Evolutionary conservation across 2,888 invertebrate species (phyloP), one percentile per base, ranked within the genome.

Genomic region (Unio pictorum): DNA sequence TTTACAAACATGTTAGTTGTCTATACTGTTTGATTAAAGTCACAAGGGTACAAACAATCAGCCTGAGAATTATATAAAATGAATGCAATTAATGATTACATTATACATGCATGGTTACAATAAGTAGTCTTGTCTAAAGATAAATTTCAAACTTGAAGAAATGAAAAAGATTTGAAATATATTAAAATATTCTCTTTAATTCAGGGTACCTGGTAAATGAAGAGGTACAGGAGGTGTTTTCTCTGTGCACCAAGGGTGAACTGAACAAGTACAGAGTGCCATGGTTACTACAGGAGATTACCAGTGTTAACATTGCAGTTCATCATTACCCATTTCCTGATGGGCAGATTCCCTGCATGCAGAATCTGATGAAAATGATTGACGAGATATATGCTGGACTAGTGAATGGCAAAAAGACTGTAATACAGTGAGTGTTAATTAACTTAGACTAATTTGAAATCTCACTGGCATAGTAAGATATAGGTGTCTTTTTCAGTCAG

Each of bases 301-400:
- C 76, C 4, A 78, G 66, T 1, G 76, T 76, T 1, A 81, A 73
- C 59, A 72, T 86, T 17, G 69, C 64, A 5, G 83, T 86, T 8
- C 86, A 86, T 69, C 84, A 86, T 66, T 78, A 81, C 64, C 84
- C 84, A n/a, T 85, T 86, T 67, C 84, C 79, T 23, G 86, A 86
- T 68, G 86, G 86, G 8, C 73, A 73, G 63, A 72, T 78, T 11
- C 84, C 85, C 3, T 26, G 76, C 15, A 74, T 83, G 58, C 62
- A 64, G 8, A 74, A 61, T 15, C 72, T 86, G 30, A 64, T 84
- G 28, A 79, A 82, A 64, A 84, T 86, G 74, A 56, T 85, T 2
- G 83, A 85, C 45, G 78, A 81, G 59, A 70, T 86, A 26, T 71
- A 77, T 61, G 75, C 79, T 23, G 74, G 72, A 28, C 61, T 84